Evolutionary conservation across 2,888 invertebrate genomes (phyloP).

Genomic region (Pristionchus japonicus): DNA sequence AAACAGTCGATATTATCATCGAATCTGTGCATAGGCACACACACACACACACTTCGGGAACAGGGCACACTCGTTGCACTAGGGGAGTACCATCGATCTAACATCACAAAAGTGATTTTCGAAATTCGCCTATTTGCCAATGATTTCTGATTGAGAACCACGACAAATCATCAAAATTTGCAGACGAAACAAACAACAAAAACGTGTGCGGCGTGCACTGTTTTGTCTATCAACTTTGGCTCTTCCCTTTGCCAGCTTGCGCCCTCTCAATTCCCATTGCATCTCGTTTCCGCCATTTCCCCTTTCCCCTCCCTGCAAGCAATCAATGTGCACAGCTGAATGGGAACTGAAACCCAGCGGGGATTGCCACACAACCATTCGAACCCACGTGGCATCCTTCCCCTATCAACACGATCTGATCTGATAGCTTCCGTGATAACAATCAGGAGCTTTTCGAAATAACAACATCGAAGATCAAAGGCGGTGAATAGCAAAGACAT

Average conservation of each 20-base stretch:
- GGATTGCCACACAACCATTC: neutral
- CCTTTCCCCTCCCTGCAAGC: neutral
- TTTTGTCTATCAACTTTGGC: conserved; percentile 7
- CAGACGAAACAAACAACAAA: neutral
- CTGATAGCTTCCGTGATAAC: neutral
- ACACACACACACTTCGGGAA: neutral
- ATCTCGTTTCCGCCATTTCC: neutral
- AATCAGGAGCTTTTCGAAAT: neutral
- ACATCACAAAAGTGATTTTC: neutral
- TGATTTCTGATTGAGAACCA: neutral
- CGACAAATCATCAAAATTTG: neutral
- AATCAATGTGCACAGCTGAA: neutral
- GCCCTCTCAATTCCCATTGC: neutral
- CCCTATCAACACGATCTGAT: no score
- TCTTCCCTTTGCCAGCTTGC: neutral
- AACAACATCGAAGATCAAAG: neutral
- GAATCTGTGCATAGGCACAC: neutral
- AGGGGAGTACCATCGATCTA: neutral
- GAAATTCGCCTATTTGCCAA: neutral
- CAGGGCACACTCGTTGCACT: conserved; percentile 4
- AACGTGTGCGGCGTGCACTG: neutral
- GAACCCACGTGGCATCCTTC: neutral
- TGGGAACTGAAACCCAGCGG: neutral
- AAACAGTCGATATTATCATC: neutral
- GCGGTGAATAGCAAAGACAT: neutral